Evolutionary conservation across 1,140 invertebrate genomes (phyloP).

Genomic region (Ips typographus): DNA sequence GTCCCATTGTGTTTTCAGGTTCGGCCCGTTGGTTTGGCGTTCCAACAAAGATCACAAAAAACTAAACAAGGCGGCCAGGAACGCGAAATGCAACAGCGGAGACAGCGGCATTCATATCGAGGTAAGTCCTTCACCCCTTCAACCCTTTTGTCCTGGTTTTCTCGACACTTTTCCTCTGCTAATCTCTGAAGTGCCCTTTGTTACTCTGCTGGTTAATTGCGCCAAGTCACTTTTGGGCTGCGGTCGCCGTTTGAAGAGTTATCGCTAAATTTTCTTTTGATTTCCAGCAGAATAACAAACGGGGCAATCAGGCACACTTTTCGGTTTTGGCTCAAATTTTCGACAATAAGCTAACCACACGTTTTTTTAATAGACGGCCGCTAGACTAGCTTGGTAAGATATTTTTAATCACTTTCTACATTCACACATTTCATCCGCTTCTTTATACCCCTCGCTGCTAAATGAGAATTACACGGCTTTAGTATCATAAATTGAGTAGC

Average conservation of each 20-base stretch:
- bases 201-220: background rate
- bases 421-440: slow-evolving; percentile 44
- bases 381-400: slow-evolving; percentile 54
- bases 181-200: slow-evolving; percentile 21
- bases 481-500: too few relatives aligned
- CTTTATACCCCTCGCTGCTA: too few relatives aligned
- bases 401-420: slow-evolving; percentile 34
- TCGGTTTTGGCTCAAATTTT: background rate
- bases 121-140: slow-evolving; percentile 46
- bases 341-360: too few relatives aligned
- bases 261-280: too few relatives aligned
- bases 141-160: slow-evolving; percentile 3
- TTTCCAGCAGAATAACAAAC: too few relatives aligned
- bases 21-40: slow-evolving; percentile 71
- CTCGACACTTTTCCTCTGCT: slow-evolving; percentile 13
- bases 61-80: slow-evolving; percentile 66
- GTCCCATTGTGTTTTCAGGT: slow-evolving; percentile 49
- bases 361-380: slow-evolving; percentile 50
- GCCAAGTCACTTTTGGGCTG: too few relatives aligned
- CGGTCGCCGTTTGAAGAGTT: too few relatives aligned
- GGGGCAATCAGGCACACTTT: background rate
- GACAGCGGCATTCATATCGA: slow-evolving; percentile 76
- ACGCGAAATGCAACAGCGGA: slow-evolving; percentile 73
- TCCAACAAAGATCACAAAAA: slow-evolving; percentile 71
- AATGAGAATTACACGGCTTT: too few relatives aligned